Evolutionary conservation across 92 coral and sea anemone genomes (phyloP), one percentile per base, ranked within the genome.

Genomic region (Porites cylindrica): DNA sequence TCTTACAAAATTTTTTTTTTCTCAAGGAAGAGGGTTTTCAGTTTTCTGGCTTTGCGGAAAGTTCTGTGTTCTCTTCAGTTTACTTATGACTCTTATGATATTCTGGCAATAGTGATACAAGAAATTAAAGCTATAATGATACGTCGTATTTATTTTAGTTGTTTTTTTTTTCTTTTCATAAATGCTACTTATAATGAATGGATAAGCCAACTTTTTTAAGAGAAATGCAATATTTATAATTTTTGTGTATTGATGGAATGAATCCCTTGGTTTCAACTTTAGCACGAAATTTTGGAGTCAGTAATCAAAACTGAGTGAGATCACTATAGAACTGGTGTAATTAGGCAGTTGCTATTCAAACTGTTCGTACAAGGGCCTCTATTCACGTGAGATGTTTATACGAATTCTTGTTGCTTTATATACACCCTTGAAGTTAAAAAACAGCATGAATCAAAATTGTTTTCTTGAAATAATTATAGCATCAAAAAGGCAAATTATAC

Each of bases 221-320:
- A 21, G 43, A n/a, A 79, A 32, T 19, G 47, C 61, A 64, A 79
- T 79, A 79, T 65, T 62, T 47, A 8, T 51, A 19, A 64, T 47
- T 10, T 51, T 66, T 21, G 72, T 56, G 51, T 78, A 19, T 43
- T 78, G 59, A 47, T 20, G 47, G 1, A 67, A 20, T 24, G 38
- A 67, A 67, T 67, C 11, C 10, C 26, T 23, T 67, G 12, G 4
- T 24, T 67, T 67, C 72, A 23, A 8, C 72, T 67, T 21, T 67
- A 67, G 47, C 47, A 38, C 4, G 47, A 38, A 38, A 4, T 38
- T 29, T 29, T 38, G 6, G 47, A 38, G 47, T 38, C 47, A 38
- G 47, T 38, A 38, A 38, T 38, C 47, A 38, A 38, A 38, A 38
- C 47, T 38, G 5, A 38, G 47, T 4, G 47, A 38, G 47, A 38